Evolutionary conservation across 2,888 invertebrate genomes (phyloP), one percentile per base, ranked within the genome.

Genomic region (Pomacea canaliculata): DNA sequence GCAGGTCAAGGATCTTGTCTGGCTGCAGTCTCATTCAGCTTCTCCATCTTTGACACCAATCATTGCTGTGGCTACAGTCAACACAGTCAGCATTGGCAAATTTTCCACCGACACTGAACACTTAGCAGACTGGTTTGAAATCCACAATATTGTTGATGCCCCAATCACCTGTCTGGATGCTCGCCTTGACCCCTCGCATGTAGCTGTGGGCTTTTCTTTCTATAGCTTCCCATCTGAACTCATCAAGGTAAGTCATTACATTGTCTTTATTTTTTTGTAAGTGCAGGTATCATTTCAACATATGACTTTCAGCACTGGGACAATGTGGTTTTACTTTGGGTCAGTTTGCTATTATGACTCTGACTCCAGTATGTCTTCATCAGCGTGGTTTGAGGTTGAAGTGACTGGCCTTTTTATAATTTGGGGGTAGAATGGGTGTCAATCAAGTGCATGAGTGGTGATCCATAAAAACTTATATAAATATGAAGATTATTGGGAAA

Each of bases 131-230:
- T 19, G 67, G 27, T 23, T 60, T 19, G 83, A 87, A 71, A 76
- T 88, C 49, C 86, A 87, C 79, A 83, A 85, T 70, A 77, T 86
- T 67, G 82, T 84, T 71, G 85, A 84, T 70, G 84, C 83, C 23
- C 81, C 83, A 10, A 79, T 87, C 19, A 82, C 83, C 13, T 79
- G 82, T 62, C 69, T 86, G 69, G 85, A 85, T 75, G 73, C 81
- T n/a, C 81, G 81, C 19, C 62, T 70, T 8, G 74, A 78, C 23
- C 78, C 82, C 18, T 73, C 76, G 19, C 78, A 83, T 60, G 60
- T 86, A 63, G 86, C 83, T 49, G 84, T 86, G n/a, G 85, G 79
- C n/a, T 78, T 83, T 65, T 83, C 82, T 46, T 68, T 79, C 13
- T 80, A 79, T 65, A 78, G 81, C 19, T 82, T 80, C 13, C 74